These are phyloP conservation scores for Drosophila santomea DNA, from an alignment of 1,140 invertebrate genomes.

Conservation along the genomic window DNA sequence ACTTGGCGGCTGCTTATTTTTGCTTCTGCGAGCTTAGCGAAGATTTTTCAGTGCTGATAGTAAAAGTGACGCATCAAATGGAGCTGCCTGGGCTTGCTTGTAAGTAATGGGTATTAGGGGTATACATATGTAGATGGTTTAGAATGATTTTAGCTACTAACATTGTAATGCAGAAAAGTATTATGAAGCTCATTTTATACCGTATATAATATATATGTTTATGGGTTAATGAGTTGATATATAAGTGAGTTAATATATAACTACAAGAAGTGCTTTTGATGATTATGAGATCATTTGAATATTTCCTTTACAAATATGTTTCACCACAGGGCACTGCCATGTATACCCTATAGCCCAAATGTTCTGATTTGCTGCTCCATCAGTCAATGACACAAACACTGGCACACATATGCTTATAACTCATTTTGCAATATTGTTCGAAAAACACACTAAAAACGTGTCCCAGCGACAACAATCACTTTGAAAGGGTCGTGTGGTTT, in stretches of 20 bases:
- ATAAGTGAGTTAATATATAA: too few species aligned
- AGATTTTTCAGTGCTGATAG: slow-evolving; percentile 70
- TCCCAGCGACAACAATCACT: slow-evolving; percentile 64
- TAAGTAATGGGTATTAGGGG: slow-evolving; percentile 3
- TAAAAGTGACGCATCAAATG: slow-evolving; percentile 78
- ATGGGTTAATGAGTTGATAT: too few species aligned
- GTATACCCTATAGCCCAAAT: slow-evolving; percentile 2
- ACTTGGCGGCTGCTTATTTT: slow-evolving; percentile 9
- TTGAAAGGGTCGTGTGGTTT: slow-evolving; percentile 67
- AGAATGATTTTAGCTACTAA: not conserved
- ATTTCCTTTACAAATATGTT: not conserved
- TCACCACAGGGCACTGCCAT: not conserved
- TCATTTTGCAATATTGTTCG: slow-evolving; percentile 69
- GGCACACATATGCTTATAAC: slow-evolving; percentile 45
- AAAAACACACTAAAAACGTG: slow-evolving; percentile 30
- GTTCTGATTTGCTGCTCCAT: slow-evolving; percentile 38
- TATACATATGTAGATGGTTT: not conserved
- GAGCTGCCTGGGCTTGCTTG: slow-evolving; percentile 21
- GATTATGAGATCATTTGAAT: not conserved
- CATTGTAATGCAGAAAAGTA: too few species aligned
- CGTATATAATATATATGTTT: too few species aligned
- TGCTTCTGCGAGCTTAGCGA: slow-evolving; percentile 5
- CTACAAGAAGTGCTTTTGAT: too few species aligned
- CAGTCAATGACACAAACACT: slow-evolving; percentile 57
- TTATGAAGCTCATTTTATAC: too few species aligned